Evolutionary conservation across 1,140 invertebrate genomes (phyloP).

Genomic region (Sesamia nonagrioides): DNA sequence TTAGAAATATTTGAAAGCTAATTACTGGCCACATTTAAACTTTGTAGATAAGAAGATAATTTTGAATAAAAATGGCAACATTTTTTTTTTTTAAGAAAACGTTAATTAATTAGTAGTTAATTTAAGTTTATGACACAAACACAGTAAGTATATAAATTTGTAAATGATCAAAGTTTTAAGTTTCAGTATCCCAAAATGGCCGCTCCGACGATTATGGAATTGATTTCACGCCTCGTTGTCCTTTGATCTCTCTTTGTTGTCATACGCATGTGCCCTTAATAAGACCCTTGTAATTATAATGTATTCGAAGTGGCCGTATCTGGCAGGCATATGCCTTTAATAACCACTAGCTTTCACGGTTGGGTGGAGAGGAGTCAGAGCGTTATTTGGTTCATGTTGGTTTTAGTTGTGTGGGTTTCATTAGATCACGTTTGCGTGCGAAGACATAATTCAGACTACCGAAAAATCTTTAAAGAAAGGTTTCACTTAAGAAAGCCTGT

Average conservation of each 20-base stretch:
- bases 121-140: no score
- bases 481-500: no score
- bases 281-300: conserved; percentile 20
- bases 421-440: neutral
- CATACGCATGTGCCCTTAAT: conserved; percentile 18
- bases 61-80: no score
- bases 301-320: conserved; percentile 1
- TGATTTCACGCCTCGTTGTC: conserved; percentile 1
- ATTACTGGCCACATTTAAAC: no score
- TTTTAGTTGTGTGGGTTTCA: neutral
- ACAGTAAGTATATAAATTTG: no score
- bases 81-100: no score
- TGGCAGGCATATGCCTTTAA: conserved; percentile 31
- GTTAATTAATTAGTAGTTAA: no score
- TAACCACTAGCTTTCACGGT: conserved; percentile 11
- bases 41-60: no score
- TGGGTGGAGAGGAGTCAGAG: neutral
- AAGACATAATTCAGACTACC: no score
- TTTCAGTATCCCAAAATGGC: neutral
- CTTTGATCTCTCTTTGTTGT: conserved; percentile 22
- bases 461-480: no score
- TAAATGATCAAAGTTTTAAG: no score
- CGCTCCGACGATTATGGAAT: neutral
- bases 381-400: neutral
- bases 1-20: no score